These are phyloP conservation scores for Drosophila varians DNA, from an alignment of 1,140 invertebrate species.

Conservation along the genomic window DNA sequence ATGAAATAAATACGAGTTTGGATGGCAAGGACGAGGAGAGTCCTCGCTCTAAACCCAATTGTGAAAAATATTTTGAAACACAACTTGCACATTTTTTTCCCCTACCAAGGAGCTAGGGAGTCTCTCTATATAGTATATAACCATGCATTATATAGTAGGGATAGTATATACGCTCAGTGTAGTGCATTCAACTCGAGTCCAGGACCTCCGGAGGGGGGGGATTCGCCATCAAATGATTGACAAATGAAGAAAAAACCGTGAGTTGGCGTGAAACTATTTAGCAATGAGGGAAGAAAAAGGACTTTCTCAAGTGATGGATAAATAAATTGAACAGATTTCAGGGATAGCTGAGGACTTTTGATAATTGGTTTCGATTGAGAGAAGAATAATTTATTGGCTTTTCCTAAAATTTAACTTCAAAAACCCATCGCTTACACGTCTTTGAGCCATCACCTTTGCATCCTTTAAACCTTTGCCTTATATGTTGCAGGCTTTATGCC, in stretches of 20 bases:
- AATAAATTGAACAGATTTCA: constrained; percentile 42
- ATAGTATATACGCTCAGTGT: not conserved
- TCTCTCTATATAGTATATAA: not conserved
- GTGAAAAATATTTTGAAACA: not conserved
- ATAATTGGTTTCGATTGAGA: constrained; percentile 23
- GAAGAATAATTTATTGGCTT: too few species aligned
- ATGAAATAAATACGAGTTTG: constrained; percentile 62
- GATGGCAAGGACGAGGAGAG: constrained; percentile 10
- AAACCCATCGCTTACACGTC: too few species aligned
- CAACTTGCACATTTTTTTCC: constrained; percentile 8
- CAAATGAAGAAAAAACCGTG: constrained; percentile 55
- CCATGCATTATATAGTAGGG: not conserved
- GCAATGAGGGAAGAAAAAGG: constrained; percentile 14
- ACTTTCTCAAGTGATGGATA: constrained; percentile 9
- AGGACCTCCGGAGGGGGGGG: not conserved
- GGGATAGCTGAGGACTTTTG: not conserved
- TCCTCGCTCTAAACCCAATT: constrained; percentile 3
- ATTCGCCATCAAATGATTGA: constrained; percentile 50
- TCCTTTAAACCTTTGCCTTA: not conserved
- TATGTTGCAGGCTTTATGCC: not conserved
- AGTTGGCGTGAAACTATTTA: constrained; percentile 57
- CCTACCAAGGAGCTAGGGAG: not conserved
- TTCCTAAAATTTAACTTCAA: too few species aligned
- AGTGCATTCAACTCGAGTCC: constrained; percentile 29
- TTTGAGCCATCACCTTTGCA: not conserved